phyloP scores from a whole-genome alignment of 2,888 invertebrate genomes.

The Leucania comma region DNA sequence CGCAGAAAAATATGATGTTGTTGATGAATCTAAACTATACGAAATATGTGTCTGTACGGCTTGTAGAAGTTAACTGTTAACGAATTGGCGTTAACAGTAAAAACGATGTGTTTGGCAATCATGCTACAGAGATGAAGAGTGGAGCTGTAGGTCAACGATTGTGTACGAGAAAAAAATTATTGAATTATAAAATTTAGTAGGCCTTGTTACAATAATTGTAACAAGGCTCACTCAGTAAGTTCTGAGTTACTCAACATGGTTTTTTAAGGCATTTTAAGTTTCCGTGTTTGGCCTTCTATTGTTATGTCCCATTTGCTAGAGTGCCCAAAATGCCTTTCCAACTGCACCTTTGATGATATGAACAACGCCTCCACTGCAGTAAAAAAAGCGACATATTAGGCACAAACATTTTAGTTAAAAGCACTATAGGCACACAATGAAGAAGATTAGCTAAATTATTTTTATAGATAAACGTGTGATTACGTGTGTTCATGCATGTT shows the following conservation, averaged over 20 bases:
- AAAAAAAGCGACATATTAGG: background rate
- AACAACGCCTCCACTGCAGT: background rate
- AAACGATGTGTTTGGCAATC: background rate
- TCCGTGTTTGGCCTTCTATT: background rate
- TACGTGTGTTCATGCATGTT: background rate
- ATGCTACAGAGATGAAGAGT: background rate
- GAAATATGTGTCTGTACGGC: background rate
- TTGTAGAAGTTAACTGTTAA: background rate
- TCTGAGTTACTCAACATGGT: background rate
- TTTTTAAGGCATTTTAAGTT: background rate
- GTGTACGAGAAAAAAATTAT: background rate
- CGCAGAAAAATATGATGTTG: background rate
- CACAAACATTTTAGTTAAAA: background rate
- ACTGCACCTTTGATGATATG: background rate
- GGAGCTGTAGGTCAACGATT: background rate
- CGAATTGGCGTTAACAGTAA: background rate
- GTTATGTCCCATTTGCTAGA: background rate
- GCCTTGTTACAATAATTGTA: background rate
- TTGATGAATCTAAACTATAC: constrained; percentile 1
- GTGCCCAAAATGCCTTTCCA: background rate
- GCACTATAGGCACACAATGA: no score
- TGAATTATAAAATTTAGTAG: background rate
- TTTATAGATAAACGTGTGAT: background rate
- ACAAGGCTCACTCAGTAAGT: no score
- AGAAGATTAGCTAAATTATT: background rate